phyloP scores from a whole-genome alignment of 2,888 invertebrate genomes.

The Zaprionus obscuricornis region DNA sequence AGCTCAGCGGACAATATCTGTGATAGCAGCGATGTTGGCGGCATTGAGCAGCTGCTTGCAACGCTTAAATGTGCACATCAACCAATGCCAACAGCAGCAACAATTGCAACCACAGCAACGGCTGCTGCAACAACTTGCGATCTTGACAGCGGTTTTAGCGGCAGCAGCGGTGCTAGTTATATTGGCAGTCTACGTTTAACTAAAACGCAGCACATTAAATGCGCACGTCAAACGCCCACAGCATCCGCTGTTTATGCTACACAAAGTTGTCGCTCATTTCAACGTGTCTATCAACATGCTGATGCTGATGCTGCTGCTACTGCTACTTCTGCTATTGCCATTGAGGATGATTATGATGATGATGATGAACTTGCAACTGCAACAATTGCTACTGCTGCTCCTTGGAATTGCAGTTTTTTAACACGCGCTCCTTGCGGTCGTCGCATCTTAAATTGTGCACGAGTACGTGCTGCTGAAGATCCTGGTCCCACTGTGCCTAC shows the following conservation, averaged over 20 bases:
- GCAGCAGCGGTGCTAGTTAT: slow-evolving; percentile 92
- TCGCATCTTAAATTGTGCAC: slow-evolving; percentile 82
- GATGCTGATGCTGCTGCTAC: slow-evolving; percentile 7
- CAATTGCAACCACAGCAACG: slow-evolving; percentile 86
- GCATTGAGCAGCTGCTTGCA: slow-evolving; percentile 87
- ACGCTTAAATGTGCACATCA: slow-evolving; percentile 33
- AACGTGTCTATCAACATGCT: slow-evolving; percentile 59
- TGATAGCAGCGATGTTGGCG: slow-evolving; percentile 84
- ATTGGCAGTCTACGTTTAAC: slow-evolving; percentile 87
- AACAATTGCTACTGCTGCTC: not conserved
- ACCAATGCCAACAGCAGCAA: not conserved
- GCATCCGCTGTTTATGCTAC: slow-evolving; percentile 72
- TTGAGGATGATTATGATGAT: too few relatives aligned
- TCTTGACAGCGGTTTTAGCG: slow-evolving; percentile 92
- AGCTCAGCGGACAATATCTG: slow-evolving; percentile 85
- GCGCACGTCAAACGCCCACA: slow-evolving; percentile 65
- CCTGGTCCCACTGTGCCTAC: slow-evolving; percentile 80
- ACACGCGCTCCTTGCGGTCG: slow-evolving; percentile 83
- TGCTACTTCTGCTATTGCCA: too few relatives aligned
- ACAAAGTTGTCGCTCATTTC: slow-evolving; percentile 82
- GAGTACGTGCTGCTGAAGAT: slow-evolving; percentile 84
- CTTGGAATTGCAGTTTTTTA: slow-evolving; percentile 62
- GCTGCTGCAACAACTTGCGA: slow-evolving; percentile 55
- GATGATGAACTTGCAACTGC: slow-evolving; percentile 30
- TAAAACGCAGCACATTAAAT: slow-evolving; percentile 81